Base-by-base conservation (phyloP, 2,113 vertebrate genomes). In the Phalacrocorax pelagicus region DNA sequence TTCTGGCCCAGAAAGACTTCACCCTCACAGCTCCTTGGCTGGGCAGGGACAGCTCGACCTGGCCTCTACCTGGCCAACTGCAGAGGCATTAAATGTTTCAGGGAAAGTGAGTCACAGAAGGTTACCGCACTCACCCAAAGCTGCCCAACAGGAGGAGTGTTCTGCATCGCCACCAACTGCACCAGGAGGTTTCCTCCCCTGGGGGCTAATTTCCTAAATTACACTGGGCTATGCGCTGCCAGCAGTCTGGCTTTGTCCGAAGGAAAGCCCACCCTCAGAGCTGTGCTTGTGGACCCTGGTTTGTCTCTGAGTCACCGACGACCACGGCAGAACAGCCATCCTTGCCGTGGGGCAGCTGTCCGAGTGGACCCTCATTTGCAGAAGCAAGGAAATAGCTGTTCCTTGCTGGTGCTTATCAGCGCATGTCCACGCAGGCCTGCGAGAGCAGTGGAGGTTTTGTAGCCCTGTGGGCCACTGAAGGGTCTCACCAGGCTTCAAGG, bases 1-100 rank as follows among this genome's bases (percentile, higher is more conserved):
- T 73, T 30, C 49, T 59, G 47, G 22, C 62, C 40, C 40, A 20
- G 32, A 57, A 47, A 21, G 12, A 11, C 32, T 27, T n/a, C 36
- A 40, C 24, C 51, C 1, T 0, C 9, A 5, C 30, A 36, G 58
- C n/a, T 34, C 9, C 40, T 11, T 1, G 4, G 23, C 40, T 5
- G 17, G 81, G 46, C 32, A 46, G 23, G 40, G 52, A 57, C 8
- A 17, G 54, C 47, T 81, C 2, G 5, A 47, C 51, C n/a, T 42
- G 84, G 20, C 20, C 61, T 47, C 29, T 8, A 15, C 11, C 14
- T 22, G 46, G 13, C 11, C 2, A 3, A 15, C 17, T 59, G 52
- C 54, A 77, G 57, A 71, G 24, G 8, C 6, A 18, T 21, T 42
- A 34, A 61, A 4, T 0, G 4, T 54, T 27, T 32, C 27, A 23